phyloP scores from a whole-genome alignment of 2,797 vertebrate species.

The Choloepus didactylus region DNA sequence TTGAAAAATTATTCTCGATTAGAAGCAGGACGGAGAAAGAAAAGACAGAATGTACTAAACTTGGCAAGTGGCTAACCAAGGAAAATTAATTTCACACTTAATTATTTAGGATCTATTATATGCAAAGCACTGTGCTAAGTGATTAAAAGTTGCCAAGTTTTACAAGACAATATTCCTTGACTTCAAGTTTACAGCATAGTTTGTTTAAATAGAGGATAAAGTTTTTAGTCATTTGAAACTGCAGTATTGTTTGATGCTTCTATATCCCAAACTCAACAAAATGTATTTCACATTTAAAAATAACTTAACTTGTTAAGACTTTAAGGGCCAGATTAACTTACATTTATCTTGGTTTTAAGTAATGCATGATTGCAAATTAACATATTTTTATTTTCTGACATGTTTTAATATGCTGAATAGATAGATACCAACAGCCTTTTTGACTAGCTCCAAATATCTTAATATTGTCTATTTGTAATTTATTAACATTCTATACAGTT shows the following conservation, averaged over 20 bases:
- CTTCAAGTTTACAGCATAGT: neutral
- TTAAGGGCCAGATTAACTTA: neutral
- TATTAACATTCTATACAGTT: neutral
- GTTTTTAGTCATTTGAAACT: conserved; percentile 49
- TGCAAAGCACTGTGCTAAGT: conserved; percentile 14
- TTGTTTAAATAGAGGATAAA: neutral
- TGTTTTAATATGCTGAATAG: neutral
- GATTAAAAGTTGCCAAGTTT: conserved; percentile 20
- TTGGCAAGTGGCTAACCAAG: conserved; percentile 40
- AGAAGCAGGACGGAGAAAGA: conserved; percentile 7
- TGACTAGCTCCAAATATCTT: conserved; percentile 30
- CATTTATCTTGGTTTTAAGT: conserved; percentile 37
- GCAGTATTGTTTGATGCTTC: neutral
- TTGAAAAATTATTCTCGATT: conserved; percentile 43
- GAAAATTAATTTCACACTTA: conserved; percentile 18
- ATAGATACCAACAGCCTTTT: conserved; percentile 42
- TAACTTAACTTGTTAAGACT: conserved; percentile 52
- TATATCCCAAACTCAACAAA: conserved; percentile 42
- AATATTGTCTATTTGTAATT: conserved; percentile 8
- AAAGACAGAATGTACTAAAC: conserved; percentile 11
- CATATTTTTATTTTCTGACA: neutral
- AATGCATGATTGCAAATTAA: conserved; percentile 15
- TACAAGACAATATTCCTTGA: neutral
- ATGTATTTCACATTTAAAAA: conserved; percentile 26
- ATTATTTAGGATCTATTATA: conserved; percentile 32